Conservation (phyloP, 2,888 invertebrate genomes). For the Margaritifera margaritifera region DNA sequence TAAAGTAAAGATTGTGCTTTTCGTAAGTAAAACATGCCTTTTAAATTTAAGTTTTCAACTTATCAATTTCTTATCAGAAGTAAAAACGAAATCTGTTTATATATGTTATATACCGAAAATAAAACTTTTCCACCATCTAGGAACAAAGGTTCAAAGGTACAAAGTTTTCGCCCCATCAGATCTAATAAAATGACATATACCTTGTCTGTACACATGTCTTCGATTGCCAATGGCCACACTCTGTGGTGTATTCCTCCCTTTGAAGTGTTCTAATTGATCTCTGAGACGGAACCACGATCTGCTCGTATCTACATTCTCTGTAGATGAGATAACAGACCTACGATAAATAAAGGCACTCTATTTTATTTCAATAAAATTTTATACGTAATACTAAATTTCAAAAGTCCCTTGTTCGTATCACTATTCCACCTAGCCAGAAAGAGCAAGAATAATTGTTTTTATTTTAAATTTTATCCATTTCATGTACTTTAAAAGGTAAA, state of each 20-base stretch:
- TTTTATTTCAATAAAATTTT: conserved; percentile 1
- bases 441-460: too few species aligned
- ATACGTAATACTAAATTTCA: background rate
- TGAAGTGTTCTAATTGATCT: conserved; percentile 50
- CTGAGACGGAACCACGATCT: conserved; percentile 49
- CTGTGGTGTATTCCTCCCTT: conserved; percentile 45
- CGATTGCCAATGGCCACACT: conserved; percentile 57
- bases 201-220: conserved; percentile 57
- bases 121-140: conserved; percentile 1
- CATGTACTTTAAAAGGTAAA: too few species aligned
- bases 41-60: background rate
- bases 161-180: background rate
- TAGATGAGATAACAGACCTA: conserved; percentile 3
- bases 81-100: background rate
- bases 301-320: conserved; percentile 57
- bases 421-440: background rate
- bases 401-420: background rate
- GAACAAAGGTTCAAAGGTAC: background rate
- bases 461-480: too few species aligned
- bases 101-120: background rate
- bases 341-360: conserved; percentile 1
- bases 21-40: too few species aligned
- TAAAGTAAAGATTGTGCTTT: too few species aligned
- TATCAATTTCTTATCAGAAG: background rate
- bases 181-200: conserved; percentile 26